phyloP scores from a whole-genome alignment of 2,797 vertebrate species.

The Sebastes oblongus region DNA sequence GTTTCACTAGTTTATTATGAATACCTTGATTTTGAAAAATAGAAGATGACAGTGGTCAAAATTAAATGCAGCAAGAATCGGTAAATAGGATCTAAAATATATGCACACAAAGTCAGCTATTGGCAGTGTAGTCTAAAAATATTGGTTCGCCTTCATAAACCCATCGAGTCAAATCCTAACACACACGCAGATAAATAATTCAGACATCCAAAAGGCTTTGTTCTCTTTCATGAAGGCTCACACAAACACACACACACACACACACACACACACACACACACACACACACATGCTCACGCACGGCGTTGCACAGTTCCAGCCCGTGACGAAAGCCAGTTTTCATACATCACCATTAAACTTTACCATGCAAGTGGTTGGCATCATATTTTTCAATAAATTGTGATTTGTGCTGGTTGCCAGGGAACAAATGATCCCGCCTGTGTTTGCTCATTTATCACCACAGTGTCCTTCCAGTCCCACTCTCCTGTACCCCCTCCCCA shows the following conservation, averaged over 20 bases:
- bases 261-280: background rate
- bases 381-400: constrained; percentile 89
- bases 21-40: background rate
- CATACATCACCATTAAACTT: constrained; percentile 88
- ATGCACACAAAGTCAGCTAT: background rate
- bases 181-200: constrained; percentile 55
- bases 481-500: background rate
- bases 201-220: constrained; percentile 54
- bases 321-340: constrained; percentile 82
- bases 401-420: constrained; percentile 86
- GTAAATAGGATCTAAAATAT: background rate
- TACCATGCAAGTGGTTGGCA: constrained; percentile 76
- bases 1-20: background rate
- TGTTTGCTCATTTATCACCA: constrained; percentile 88
- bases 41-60: background rate
- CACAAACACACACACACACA: background rate
- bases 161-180: constrained; percentile 17
- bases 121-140: background rate
- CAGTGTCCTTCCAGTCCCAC: constrained; percentile 75
- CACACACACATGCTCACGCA: background rate
- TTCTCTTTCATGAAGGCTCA: constrained; percentile 40
- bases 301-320: constrained; percentile 40
- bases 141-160: constrained; percentile 2
- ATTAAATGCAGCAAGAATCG: background rate
- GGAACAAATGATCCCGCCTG: constrained; percentile 82